Base-by-base conservation (phyloP, 2,888 invertebrate genomes). In the Bugula neritina region DNA sequence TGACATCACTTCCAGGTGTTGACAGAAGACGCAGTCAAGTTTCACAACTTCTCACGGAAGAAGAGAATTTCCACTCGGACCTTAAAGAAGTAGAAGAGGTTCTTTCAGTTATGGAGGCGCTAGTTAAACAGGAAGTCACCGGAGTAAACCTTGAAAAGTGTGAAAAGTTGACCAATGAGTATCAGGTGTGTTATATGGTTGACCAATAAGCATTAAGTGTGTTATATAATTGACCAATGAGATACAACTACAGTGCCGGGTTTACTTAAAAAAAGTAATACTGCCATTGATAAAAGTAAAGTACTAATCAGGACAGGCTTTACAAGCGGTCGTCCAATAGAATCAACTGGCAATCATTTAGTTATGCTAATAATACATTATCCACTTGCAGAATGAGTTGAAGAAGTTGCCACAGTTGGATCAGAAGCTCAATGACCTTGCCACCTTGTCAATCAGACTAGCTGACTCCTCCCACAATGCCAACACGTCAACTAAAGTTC, bases 391-490 rank as follows among this genome's bases (percentile, higher is more conserved):
- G 63, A 27, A 63, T 13, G 63, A 63, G 34, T 27, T 63, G 17
- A 63, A 63, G 34, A 25, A 31, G 27, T 31, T 63, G 31, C 63
- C 63, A 29, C 25, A 21, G 29, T 21, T 63, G 27, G 63, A 63
- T 21, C 10, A 63, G 63, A 63, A 63, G n/a, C 31, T 63, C 31
- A 34, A 63, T 31, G 63, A 63, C 34, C 34, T 63, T 31, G 63
- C 27, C 10, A 31, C 63, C 27, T 63, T 63, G 63, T 63, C 63
- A 31, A 63, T 63, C 29, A 63, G 63, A 63, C 63, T 63, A 25
- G 63, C 31, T 2, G 63, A 63, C 31, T 63, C 63, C 5, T 63
- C 63, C 10, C 63, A 63, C 34, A 13, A 63, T 10, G 13, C 34
- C 25, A 27, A 34, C 31, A 31, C 63, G 34, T 31, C 34, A 1